Evolutionary conservation across 1,140 invertebrate species (phyloP).

Genomic region (Sogatella furcifera): DNA sequence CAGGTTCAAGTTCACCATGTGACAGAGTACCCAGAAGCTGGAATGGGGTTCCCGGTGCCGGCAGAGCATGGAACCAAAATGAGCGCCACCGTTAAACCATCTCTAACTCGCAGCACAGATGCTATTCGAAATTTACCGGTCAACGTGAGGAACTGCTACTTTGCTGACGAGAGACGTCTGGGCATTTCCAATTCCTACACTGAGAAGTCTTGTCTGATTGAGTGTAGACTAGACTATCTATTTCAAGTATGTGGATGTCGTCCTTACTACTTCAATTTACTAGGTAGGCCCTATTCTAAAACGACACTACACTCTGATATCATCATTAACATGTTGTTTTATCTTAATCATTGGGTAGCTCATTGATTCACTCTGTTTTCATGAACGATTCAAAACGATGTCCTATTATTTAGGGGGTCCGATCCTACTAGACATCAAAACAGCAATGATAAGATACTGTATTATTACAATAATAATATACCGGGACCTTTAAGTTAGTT

Average conservation of each 20-base stretch:
- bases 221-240: slow-evolving; percentile 26
- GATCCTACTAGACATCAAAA: too few species aligned
- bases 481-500: too few species aligned
- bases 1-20: slow-evolving; percentile 25
- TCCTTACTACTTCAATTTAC: slow-evolving; percentile 25
- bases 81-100: slow-evolving; percentile 21
- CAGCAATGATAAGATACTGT: too few species aligned
- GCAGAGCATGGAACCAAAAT: slow-evolving; percentile 17
- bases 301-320: too few species aligned
- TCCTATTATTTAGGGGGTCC: too few species aligned
- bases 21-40: slow-evolving; percentile 25
- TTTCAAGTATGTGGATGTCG: slow-evolving; percentile 24
- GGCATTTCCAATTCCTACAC: slow-evolving; percentile 21
- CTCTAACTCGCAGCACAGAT: slow-evolving; percentile 23
- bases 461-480: too few species aligned
- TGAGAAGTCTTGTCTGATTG: slow-evolving; percentile 24
- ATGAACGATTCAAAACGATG: too few species aligned
- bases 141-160: slow-evolving; percentile 21
- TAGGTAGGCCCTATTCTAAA: too few species aligned
- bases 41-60: slow-evolving; percentile 22
- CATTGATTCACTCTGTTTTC: too few species aligned
- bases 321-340: too few species aligned
- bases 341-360: too few species aligned
- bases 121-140: slow-evolving; percentile 18
- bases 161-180: slow-evolving; percentile 21